phyloP scores from a whole-genome alignment of 2,113 vertebrate genomes.

The Nerophis ophidion region DNA sequence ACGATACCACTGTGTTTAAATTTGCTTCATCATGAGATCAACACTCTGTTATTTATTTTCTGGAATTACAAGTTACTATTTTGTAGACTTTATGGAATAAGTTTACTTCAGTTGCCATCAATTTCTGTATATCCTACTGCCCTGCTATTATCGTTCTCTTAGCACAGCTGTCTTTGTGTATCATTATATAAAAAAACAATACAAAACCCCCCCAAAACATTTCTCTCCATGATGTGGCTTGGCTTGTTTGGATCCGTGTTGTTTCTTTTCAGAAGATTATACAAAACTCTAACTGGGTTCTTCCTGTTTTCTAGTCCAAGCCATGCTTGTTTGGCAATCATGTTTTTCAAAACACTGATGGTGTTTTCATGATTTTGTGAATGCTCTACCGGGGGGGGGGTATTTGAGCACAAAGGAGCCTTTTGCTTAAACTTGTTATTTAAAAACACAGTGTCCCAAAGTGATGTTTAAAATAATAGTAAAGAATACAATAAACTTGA shows the following conservation, averaged over 20 bases:
- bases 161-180: too few species aligned
- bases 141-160: too few species aligned
- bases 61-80: too few species aligned
- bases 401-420: not conserved
- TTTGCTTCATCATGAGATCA: too few species aligned
- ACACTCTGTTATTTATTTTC: too few species aligned
- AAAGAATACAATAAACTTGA: not conserved
- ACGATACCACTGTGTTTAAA: too few species aligned
- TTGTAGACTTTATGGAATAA: too few species aligned
- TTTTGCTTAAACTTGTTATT: not conserved
- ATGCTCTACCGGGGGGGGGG: not conserved
- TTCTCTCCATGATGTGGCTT: slow-evolving; percentile 2
- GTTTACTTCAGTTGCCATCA: too few species aligned
- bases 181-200: too few species aligned
- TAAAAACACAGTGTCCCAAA: not conserved
- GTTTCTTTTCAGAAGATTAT: slow-evolving; percentile 18
- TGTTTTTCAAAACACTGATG: slow-evolving; percentile 9
- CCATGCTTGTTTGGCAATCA: slow-evolving; percentile 2
- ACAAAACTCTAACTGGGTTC: slow-evolving; percentile 1
- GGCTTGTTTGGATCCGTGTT: slow-evolving; percentile 9
- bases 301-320: slow-evolving; percentile 28
- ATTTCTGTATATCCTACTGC: too few species aligned
- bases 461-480: not conserved
- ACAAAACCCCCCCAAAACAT: too few species aligned
- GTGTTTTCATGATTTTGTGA: not conserved